Conservation (phyloP, 2,113 vertebrate species). For the Chitala chitala region DNA sequence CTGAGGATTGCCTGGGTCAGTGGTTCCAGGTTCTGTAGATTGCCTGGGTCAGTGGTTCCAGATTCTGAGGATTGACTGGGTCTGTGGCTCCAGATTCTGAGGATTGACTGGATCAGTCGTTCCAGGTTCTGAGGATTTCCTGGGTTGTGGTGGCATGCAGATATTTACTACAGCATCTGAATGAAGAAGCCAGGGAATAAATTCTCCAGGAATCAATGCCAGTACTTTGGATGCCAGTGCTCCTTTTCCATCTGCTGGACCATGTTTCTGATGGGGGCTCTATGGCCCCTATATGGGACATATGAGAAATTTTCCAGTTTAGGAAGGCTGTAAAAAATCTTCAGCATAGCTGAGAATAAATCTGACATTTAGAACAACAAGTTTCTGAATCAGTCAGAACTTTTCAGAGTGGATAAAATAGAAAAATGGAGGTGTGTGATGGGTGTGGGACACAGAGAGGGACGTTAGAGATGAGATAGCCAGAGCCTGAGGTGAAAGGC, state of each 20-base stretch:
- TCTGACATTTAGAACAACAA: not conserved
- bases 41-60: too few species aligned
- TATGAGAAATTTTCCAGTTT: too few species aligned
- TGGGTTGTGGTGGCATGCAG: conserved; percentile 21
- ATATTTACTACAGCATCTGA: conserved; percentile 33
- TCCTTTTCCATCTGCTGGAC: conserved; percentile 8
- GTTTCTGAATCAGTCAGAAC: not conserved
- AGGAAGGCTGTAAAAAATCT: too few species aligned
- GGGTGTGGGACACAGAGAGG: too few species aligned
- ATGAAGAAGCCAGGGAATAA: conserved; percentile 52
- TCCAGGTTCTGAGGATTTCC: conserved; percentile 10
- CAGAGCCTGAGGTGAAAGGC: not conserved
- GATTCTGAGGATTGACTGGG: too few species aligned
- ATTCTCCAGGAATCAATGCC: conserved; percentile 32
- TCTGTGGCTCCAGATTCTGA: too few species aligned
- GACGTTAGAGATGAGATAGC: too few species aligned
- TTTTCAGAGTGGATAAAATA: not conserved
- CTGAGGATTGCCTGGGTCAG: too few species aligned
- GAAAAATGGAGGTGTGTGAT: too few species aligned
- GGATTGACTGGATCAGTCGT: too few species aligned
- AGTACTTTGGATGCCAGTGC: not conserved
- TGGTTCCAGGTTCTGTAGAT: too few species aligned
- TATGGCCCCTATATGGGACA: too few species aligned
- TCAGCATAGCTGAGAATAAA: not conserved
- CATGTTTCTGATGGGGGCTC: not conserved